Evolutionary conservation across 2,113 vertebrate species (phyloP), one percentile per base, ranked within the genome.

Genomic region (Piprites chloris): DNA sequence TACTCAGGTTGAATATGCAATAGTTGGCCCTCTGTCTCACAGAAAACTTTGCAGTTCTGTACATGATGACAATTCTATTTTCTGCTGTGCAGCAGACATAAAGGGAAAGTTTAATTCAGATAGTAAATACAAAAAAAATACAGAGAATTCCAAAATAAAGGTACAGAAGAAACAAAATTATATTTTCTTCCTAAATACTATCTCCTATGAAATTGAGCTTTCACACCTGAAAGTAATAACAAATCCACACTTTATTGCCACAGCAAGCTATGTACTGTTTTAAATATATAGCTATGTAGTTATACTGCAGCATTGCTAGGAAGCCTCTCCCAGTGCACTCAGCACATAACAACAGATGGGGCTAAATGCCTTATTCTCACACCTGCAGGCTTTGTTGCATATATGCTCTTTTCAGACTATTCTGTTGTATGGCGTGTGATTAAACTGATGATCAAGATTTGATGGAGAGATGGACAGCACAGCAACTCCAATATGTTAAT

Each of bases 311-410:
- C 46, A 33, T 46, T 77, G 79, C 78, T 80, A 84, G 91, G 89
- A 94, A 23, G 4, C 53, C 46, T 90, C 65, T 80, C 32, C 71
- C 58, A 62, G 84, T 74, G 80, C 50, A 22, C 42, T 88, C 46
- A 79, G 62, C 67, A 59, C 3, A 2, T 28, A 75, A 65, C 39
- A 85, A 89, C 71, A 96, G 74, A 61, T 88, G 79, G 79, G 81
- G 44, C 65, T 93, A 69, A 89, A 65, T 37, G 42, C 21, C 44
- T 96, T 71, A 27, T 58, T 87, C 87, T 92, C 66, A 80, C 69
- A 97, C 92, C 86, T 96, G 71, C 49, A 94, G 89, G 56, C 41
- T 96, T 69, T 72, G 73, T 46, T 85, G 61, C 42, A 37, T 73
- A 68, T 37, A 19, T 81, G 37, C 12, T 58, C 56, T 78, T 72